Evolutionary conservation across 2,797 vertebrate genomes (phyloP), one percentile per base, ranked within the genome.

Genomic region (Anguilla megastoma): DNA sequence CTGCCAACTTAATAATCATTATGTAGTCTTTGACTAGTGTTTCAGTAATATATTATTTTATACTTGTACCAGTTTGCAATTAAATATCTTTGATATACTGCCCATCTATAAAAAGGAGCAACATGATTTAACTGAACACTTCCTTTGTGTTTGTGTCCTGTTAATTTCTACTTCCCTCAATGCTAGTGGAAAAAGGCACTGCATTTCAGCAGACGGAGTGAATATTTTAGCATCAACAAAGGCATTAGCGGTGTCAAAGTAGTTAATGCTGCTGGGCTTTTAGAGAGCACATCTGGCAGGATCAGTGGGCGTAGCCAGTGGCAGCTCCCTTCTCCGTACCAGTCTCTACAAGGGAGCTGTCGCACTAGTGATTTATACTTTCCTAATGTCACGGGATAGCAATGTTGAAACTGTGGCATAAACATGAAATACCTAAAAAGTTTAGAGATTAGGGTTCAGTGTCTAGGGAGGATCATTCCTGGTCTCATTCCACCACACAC

Each of bases 341-440:
- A 98, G 97, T 93, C 97, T 95, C 96, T 96, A 90, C 96, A 96
- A 97, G 97, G 97, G 96, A 97, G 96, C 96, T 97, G 96, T 96
- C 97, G 94, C 91, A 94, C 94, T 92, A 89, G 93, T 97, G 97
- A 98, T 98, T 98, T 98, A 98, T 97, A 93, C 94, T 91, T 90
- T 89, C 94, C 94, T 96, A 95, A 95, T 96, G 96, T 97, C 97
- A 96, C 91, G 96, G 95, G 96, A 96, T 95, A 96, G 96, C 93
- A 96, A 97, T 97, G 97, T 96, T 95, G 97, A 97, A 97, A 97
- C 94, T 95, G 96, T 93, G 96, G 96, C 96, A 96, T 97, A 96
- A 97, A 98, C 96, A 96, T 92, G 92, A 95, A 98, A 97, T 97
- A 97, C 96, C 95, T 95, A 95, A 96, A 97, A 95, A 93, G 91